A percentile compares a stretch with the other conserved stretches of the same genome.
Conservation (phyloP, 35 echinoderm and acorn worm genomes). For the Anneissia japonica region DNA sequence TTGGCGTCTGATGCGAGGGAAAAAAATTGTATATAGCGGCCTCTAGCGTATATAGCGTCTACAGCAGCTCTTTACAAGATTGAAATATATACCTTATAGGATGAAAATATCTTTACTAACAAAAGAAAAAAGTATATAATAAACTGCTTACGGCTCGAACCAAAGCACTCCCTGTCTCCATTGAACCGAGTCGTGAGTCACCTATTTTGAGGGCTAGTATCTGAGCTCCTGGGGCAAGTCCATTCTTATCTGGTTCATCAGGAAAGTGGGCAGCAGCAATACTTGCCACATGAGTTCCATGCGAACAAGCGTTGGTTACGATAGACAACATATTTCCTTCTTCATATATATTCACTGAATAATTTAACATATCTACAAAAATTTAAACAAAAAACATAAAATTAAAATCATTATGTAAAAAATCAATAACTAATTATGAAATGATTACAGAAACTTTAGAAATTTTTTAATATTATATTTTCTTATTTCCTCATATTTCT, state of each 20-base stretch:
- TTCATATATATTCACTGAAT: conserved; percentile 85
- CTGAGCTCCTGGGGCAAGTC: conserved; percentile 89
- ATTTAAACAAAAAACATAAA: background rate
- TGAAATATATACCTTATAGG: too few relatives aligned
- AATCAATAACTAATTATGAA: too few relatives aligned
- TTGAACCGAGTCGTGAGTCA: conserved; percentile 87
- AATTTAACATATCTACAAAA: conserved; percentile 89
- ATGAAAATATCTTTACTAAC: too few relatives aligned
- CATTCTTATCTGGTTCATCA: conserved; percentile 85
- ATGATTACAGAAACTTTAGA: too few relatives aligned
- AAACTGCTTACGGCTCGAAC: conserved; percentile 82
- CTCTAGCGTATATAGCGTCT: background rate
- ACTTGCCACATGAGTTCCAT: conserved; percentile 94
- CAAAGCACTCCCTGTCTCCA: conserved; percentile 96
- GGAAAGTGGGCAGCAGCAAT: conserved; percentile 93
- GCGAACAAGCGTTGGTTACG: conserved; percentile 89
- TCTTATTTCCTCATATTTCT: too few relatives aligned
- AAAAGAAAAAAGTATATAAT: too few relatives aligned
- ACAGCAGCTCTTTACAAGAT: too few relatives aligned
- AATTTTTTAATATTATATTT: too few relatives aligned
- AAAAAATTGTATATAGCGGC: background rate
- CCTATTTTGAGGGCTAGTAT: conserved; percentile 91
- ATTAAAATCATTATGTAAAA: too few relatives aligned
- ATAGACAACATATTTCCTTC: conserved; percentile 83
- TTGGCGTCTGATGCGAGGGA: background rate